phyloP scores from a whole-genome alignment of 2,888 invertebrate genomes.

The Lydus trimaculatus region DNA sequence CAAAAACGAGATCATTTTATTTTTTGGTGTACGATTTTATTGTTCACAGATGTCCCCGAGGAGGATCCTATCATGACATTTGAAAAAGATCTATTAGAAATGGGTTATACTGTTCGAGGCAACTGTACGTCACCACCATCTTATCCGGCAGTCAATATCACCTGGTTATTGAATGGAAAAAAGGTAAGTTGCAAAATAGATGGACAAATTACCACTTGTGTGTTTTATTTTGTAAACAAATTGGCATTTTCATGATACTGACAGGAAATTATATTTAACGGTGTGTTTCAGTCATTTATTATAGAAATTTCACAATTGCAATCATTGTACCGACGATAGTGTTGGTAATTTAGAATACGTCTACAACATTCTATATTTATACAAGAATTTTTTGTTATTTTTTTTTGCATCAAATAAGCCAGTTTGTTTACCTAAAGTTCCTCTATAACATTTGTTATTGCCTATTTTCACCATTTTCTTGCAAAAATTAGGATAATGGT shows the following conservation, averaged over 20 bases:
- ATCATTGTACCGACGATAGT: background rate
- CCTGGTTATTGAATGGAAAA: conserved; percentile 73
- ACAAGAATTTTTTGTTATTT: background rate
- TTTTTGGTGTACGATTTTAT: background rate
- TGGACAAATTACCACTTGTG: too few relatives aligned
- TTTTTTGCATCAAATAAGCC: background rate
- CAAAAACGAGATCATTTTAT: background rate
- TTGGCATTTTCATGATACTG: background rate
- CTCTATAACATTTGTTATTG: background rate
- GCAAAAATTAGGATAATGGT: background rate
- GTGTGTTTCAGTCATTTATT: background rate
- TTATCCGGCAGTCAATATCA: conserved; percentile 74
- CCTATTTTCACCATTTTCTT: background rate
- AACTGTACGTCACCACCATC: conserved; percentile 74
- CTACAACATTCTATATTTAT: background rate
- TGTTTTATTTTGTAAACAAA: too few relatives aligned
- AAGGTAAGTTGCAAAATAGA: conserved; percentile 59
- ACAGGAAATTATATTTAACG: background rate
- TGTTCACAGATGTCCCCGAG: conserved; percentile 68
- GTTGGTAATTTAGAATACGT: background rate
- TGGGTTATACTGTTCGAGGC: conserved; percentile 72
- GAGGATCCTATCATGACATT: conserved; percentile 71
- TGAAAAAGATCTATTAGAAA: conserved; percentile 74
- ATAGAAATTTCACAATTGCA: background rate
- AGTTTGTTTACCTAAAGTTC: background rate